Evolutionary conservation across 2,888 invertebrate genomes (phyloP).

Genomic region (Synanthedon formicaeformis): DNA sequence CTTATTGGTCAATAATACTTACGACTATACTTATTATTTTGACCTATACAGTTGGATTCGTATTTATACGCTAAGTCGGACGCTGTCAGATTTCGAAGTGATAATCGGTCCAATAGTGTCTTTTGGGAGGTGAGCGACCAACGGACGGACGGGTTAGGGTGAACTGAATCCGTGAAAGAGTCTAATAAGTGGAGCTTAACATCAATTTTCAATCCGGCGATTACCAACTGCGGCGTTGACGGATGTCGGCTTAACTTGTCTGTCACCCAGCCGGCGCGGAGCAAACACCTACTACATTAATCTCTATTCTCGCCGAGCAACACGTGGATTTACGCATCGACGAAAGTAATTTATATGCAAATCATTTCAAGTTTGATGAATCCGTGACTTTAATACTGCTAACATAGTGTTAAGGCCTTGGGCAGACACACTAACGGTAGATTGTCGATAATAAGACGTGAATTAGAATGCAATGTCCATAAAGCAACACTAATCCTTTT

Average conservation of each 20-base stretch:
- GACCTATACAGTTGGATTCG: not conserved
- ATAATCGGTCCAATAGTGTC: constrained; percentile 38
- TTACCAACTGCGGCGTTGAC: constrained; percentile 62
- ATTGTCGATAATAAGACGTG: constrained; percentile 14
- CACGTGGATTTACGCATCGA: constrained; percentile 65
- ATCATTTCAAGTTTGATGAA: constrained; percentile 61
- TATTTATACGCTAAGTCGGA: constrained; percentile 26
- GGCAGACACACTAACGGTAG: not conserved
- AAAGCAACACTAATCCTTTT: not conserved
- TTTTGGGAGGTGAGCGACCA: constrained; percentile 29
- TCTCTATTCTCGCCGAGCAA: constrained; percentile 62
- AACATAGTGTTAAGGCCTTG: constrained; percentile 29
- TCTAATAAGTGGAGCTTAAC: constrained; percentile 65
- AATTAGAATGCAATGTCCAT: not conserved
- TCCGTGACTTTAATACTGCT: constrained; percentile 56
- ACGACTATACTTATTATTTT: constrained; percentile 1
- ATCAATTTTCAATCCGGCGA: constrained; percentile 64
- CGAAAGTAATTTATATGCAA: constrained; percentile 69
- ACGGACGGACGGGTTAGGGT: constrained; percentile 39
- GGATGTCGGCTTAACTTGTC: constrained; percentile 68
- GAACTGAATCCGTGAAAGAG: constrained; percentile 50
- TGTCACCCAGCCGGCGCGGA: constrained; percentile 48
- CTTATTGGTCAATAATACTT: constrained; percentile 15
- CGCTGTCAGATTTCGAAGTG: constrained; percentile 50
- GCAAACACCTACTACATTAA: constrained; percentile 57